Evolutionary conservation across 2,888 invertebrate species (phyloP), one percentile per base, ranked within the genome.

Genomic region (Drosophila koepferae): DNA sequence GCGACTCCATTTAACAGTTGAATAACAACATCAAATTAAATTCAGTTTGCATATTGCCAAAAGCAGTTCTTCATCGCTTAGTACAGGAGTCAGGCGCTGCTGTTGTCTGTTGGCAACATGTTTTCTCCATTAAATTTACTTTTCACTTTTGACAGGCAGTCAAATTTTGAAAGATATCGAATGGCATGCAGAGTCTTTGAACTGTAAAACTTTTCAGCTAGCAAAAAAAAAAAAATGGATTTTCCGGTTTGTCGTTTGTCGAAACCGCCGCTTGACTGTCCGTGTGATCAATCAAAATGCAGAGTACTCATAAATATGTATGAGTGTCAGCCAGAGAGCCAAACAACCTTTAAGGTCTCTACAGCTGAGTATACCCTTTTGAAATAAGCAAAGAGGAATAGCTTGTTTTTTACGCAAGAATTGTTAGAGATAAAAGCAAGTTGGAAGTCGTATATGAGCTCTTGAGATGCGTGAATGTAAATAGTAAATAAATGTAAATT

Each of bases 241-340:
- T 43, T 59, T 54, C 44, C 38, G 36, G 10, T 23, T 44, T 48
- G 54, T 64, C 60, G 14, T 38, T 43, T 28, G 34, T 58, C 5
- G 20, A 3, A 40, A 9, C n/a, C 54, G 23, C 5, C 34, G 38
- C 28, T 20, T 18, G 36, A 10, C 5, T 44, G n/a, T 38, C 12
- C 31, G 34, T 61, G 48, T 71, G 68, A 83, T 84, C 78, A 89
- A 84, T 89, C 86, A 84, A 65, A 81, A 62, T 79, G 53, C 59
- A 61, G 54, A 54, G 59, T 49, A 73, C 60, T 55, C 76, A 62
- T 67, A 72, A 80, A 82, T 69, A 69, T 58, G 54, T 65, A 44
- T 59, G 54, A 65, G 44, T 55, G 60, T 55, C 71, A 72, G 63
- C 53, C 67, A 68, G 12, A n/a, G 16, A 40, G 58, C 65, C 71